Evolutionary conservation across 1,140 invertebrate genomes (phyloP).

Genomic region (Diorhabda sublineata): DNA sequence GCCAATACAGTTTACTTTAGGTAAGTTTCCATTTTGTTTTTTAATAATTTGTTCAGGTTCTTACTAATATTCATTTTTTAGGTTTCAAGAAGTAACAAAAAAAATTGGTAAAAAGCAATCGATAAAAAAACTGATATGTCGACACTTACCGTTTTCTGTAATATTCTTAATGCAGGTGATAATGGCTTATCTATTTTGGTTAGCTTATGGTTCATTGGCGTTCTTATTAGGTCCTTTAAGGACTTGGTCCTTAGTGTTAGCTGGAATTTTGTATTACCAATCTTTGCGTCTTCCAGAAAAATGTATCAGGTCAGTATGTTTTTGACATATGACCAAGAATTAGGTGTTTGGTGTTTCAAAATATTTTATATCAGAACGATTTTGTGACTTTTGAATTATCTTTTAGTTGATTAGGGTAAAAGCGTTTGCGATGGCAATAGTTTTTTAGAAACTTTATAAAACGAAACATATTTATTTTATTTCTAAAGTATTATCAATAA

Average conservation of each 20-base stretch:
- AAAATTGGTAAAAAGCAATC: slow-evolving; percentile 43
- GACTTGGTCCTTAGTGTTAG: slow-evolving; percentile 73
- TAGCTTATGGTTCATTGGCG: slow-evolving; percentile 76
- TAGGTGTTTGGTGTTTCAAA: no score
- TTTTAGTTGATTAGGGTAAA: no score
- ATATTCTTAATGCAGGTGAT: slow-evolving; percentile 66
- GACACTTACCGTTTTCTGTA: slow-evolving; percentile 54
- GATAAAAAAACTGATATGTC: slow-evolving; percentile 37
- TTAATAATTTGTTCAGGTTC: not conserved
- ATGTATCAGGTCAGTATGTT: slow-evolving; percentile 49
- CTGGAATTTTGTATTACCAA: slow-evolving; percentile 61
- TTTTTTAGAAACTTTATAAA: no score
- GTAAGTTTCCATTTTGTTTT: slow-evolving; percentile 32
- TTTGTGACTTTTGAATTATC: no score
- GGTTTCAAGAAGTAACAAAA: slow-evolving; percentile 42
- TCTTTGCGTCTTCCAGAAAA: slow-evolving; percentile 51
- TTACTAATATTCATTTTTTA: slow-evolving; percentile 23
- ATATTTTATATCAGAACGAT: no score
- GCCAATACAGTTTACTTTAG: slow-evolving; percentile 50
- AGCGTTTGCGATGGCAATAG: no score
- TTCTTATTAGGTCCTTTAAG: slow-evolving; percentile 73
- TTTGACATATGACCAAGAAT: no score
- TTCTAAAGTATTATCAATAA: no score
- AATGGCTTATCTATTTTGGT: slow-evolving; percentile 72
- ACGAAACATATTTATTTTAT: no score